Evolutionary conservation across 1,140 invertebrate species (phyloP).

Genomic region (Cyrtorhinus lividipennis): DNA sequence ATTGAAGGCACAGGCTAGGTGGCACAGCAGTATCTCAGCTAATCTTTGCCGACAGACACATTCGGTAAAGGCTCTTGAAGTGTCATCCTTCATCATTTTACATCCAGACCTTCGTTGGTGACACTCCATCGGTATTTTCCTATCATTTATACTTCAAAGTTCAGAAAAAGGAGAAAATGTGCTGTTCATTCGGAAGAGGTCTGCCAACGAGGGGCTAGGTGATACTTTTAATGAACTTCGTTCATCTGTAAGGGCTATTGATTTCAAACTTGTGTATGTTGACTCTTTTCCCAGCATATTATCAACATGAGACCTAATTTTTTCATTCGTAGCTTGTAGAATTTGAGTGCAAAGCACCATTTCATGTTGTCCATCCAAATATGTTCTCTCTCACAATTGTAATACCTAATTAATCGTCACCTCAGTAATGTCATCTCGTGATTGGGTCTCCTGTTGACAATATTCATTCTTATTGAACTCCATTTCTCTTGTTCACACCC

Average conservation of each 20-base stretch:
- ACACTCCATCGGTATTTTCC: too few species aligned
- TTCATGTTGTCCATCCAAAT: too few species aligned
- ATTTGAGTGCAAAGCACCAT: too few species aligned
- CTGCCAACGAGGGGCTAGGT: not conserved
- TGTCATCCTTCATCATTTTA: conserved; percentile 2
- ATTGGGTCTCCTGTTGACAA: not conserved
- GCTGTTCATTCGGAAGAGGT: too few species aligned
- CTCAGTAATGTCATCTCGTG: too few species aligned
- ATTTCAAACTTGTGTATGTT: not conserved
- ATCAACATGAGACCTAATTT: too few species aligned
- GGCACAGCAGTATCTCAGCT: conserved; percentile 15
- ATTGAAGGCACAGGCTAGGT: conserved; percentile 17
- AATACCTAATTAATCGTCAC: too few species aligned
- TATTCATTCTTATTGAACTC: not conserved
- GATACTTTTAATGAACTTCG: not conserved
- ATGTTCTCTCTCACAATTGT: too few species aligned
- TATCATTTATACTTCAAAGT: too few species aligned
- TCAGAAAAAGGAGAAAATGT: too few species aligned
- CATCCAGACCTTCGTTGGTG: not conserved
- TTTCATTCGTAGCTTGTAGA: too few species aligned
- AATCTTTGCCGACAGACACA: conserved; percentile 17
- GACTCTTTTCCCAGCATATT: not conserved
- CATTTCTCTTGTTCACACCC: not conserved
- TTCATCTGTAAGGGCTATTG: not conserved
- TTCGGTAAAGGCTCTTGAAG: conserved; percentile 19